phyloP scores from a whole-genome alignment of 2,888 invertebrate genomes.

The Acronicta aceris region DNA sequence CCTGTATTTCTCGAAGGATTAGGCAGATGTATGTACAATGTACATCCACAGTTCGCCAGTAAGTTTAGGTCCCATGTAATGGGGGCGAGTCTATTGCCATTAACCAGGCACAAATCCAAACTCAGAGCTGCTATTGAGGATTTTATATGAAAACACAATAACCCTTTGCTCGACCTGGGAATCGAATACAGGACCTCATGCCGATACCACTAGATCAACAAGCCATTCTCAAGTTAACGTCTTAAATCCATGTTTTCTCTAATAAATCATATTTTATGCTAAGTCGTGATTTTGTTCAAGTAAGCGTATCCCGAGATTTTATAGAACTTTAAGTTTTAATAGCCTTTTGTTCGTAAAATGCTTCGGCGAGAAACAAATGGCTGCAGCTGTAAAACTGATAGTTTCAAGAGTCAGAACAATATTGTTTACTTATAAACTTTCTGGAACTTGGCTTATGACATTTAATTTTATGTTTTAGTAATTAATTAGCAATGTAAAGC shows the following conservation, averaged over 20 bases:
- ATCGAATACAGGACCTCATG: too few relatives aligned
- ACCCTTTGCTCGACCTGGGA: too few relatives aligned
- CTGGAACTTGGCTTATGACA: background rate
- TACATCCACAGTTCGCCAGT: too few relatives aligned
- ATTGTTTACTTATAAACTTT: slow-evolving; percentile 5
- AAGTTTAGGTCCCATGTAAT: too few relatives aligned
- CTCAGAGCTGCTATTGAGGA: too few relatives aligned
- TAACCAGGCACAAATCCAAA: too few relatives aligned
- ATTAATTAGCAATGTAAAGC: too few relatives aligned
- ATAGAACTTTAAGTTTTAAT: slow-evolving; percentile 46
- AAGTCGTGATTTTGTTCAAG: slow-evolving; percentile 29
- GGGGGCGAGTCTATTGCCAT: too few relatives aligned
- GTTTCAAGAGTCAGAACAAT: slow-evolving; percentile 7
- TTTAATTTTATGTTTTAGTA: background rate
- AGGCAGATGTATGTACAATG: too few relatives aligned
- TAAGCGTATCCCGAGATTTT: slow-evolving; percentile 24
- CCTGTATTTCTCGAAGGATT: too few relatives aligned
- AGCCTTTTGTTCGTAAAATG: slow-evolving; percentile 34
- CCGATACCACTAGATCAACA: background rate
- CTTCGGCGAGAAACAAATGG: slow-evolving; percentile 31
- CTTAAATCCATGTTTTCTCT: slow-evolving; percentile 28
- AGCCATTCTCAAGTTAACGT: background rate
- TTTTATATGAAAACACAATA: too few relatives aligned
- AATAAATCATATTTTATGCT: slow-evolving; percentile 37
- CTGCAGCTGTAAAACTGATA: slow-evolving; percentile 36